These are phyloP conservation scores for Argyresthia goedartella DNA, from an alignment of 2,888 invertebrate genomes.

Conservation along the genomic window DNA sequence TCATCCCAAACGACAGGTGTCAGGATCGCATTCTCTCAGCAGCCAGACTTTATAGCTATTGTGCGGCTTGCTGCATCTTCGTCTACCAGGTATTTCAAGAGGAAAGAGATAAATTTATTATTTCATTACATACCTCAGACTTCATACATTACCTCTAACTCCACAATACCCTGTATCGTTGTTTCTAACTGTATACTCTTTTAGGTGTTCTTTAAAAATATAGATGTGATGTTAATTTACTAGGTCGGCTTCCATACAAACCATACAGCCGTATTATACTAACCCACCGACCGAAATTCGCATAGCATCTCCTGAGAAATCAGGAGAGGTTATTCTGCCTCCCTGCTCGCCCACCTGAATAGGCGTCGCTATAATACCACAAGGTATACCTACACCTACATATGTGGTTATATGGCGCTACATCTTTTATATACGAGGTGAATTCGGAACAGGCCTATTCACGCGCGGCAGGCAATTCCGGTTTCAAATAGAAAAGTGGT, in stretches of 20 bases:
- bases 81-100: no score
- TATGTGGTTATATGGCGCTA: background rate
- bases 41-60: no score
- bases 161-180: no score
- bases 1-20: no score
- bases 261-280: conserved; percentile 10
- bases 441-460: conserved; percentile 2
- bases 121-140: no score
- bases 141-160: no score
- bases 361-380: conserved; percentile 4
- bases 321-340: conserved; percentile 38
- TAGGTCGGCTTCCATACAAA: background rate
- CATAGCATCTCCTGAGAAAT: conserved; percentile 38
- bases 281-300: conserved; percentile 40
- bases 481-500: conserved; percentile 22
- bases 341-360: conserved; percentile 27
- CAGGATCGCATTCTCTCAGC: no score
- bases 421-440: background rate
- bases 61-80: no score
- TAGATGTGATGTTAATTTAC: background rate
- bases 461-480: conserved; percentile 7
- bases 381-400: background rate
- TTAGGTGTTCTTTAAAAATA: no score
- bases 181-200: no score
- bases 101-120: no score